These are phyloP conservation scores for Apogon talboti DNA, from an alignment of 2,797 vertebrate genomes.

Conservation along the genomic window DNA sequence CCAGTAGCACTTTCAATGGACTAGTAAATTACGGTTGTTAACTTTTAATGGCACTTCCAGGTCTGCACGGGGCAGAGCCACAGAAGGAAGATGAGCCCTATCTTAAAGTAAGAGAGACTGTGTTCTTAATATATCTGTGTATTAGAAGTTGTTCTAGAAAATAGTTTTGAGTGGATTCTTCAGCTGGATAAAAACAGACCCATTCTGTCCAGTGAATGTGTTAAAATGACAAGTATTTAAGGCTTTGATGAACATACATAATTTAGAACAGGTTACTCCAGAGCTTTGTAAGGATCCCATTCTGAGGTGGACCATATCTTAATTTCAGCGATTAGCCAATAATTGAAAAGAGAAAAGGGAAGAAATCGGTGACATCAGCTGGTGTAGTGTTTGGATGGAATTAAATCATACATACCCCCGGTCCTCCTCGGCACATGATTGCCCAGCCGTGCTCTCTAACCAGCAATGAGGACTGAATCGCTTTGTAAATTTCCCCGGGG, in stretches of 20 bases:
- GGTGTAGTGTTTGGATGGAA: conserved; percentile 68
- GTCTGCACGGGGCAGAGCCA: too few species aligned
- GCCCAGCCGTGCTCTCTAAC: conserved; percentile 75
- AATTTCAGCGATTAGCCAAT: conserved; percentile 58
- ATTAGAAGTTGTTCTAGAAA: too few species aligned
- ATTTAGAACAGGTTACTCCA: conserved; percentile 3
- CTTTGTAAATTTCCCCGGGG: conserved; percentile 80
- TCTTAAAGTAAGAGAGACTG: too few species aligned
- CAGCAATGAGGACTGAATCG: conserved; percentile 77
- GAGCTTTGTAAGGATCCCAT: conserved; percentile 27
- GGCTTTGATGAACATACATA: neutral
- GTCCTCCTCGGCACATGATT: conserved; percentile 71
- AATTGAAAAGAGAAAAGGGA: conserved; percentile 33
- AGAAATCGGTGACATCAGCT: conserved; percentile 67
- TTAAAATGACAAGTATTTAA: too few species aligned
- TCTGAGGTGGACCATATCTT: conserved; percentile 41
- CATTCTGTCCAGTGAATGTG: too few species aligned
- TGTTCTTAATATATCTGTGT: too few species aligned
- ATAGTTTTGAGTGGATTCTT: too few species aligned
- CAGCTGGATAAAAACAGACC: too few species aligned
- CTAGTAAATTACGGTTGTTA: too few species aligned
- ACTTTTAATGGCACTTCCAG: too few species aligned
- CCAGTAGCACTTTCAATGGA: too few species aligned
- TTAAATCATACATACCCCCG: conserved; percentile 67
- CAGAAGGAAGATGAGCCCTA: too few species aligned